Base-by-base conservation (phyloP, 1,140 invertebrate species). In the Camponotus pennsylvanicus region DNA sequence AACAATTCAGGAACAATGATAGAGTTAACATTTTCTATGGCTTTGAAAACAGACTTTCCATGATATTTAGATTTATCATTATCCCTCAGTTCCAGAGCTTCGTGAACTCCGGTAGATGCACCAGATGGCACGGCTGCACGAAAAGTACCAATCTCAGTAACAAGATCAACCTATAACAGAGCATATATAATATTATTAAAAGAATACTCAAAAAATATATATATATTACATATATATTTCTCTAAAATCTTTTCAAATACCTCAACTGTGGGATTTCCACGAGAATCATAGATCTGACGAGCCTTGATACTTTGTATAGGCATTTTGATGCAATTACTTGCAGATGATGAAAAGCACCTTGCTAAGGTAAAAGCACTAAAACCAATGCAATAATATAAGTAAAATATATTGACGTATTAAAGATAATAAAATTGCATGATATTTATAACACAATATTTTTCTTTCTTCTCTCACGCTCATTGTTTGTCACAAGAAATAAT, bases 181-280 rank as follows among this genome's bases (percentile, higher is more conserved):
- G 86, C 13, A 71, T n/a, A 88, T 69, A 75, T 63, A 55, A 75
- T 42, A 42, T 64, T 59, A n/a, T 91, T 97, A 32, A 67, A 32
- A 76, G 4, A 11, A 42, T 42, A 5, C 27, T 42, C 2, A 57
- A 13, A 13, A 32, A 27, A 21, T 21, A 21, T 27, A 27, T 27
- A 27, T 27, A 57, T 45, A 52, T 42, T 18, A 1, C n/a, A 63
- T 0, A 78, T 6, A 9, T 2, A 32, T n/a, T 27, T 49, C 7
- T 52, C 4, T 1, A n/a, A 37, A 40, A 11, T 27, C 27, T 27
- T 27, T 42, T 64, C 4, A 86, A 75, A 34, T 89, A 96, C 99
- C 95, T 99, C 99, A 67, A 99, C 98, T 66, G 99, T 99, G 86
- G 99, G 99, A 94, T 99, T 99, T 86, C 99, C 99, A 95, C 99